Conservation (phyloP, 2,888 invertebrate genomes). For the Tryphoninae sp. region DNA sequence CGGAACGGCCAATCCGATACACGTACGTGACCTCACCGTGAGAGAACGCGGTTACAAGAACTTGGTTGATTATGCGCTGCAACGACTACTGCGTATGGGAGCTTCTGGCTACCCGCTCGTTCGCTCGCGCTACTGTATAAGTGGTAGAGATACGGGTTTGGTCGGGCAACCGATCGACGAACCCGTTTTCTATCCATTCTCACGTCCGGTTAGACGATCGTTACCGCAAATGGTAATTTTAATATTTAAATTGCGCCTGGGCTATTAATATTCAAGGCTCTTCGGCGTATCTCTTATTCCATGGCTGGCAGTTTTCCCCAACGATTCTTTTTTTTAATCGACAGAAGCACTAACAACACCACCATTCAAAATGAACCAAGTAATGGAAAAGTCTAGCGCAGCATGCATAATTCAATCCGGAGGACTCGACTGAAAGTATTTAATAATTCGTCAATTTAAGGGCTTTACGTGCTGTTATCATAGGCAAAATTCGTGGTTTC, state of each 20-base stretch:
- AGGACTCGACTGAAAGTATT: too few relatives aligned
- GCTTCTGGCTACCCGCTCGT: neutral
- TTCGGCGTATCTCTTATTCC: neutral
- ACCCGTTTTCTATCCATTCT: constrained; percentile 1
- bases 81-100: constrained; percentile 9
- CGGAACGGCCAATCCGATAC: constrained; percentile 56
- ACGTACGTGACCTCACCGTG: constrained; percentile 41
- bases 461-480: too few relatives aligned
- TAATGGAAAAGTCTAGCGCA: too few relatives aligned
- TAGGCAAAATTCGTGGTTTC: too few relatives aligned
- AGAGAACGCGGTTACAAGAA: constrained; percentile 24
- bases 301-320: neutral
- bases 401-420: too few relatives aligned
- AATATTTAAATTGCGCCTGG: constrained; percentile 49
- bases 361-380: too few relatives aligned
- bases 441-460: too few relatives aligned
- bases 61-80: constrained; percentile 58
- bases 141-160: constrained; percentile 37
- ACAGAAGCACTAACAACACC: too few relatives aligned
- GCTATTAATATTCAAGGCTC: constrained; percentile 46
- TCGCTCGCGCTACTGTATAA: neutral
- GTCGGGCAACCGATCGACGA: constrained; percentile 29
- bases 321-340: neutral
- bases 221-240: constrained; percentile 45
- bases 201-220: constrained; percentile 28